phyloP scores from a whole-genome alignment of 2,797 vertebrate species.

The Artibeus jamaicensis region DNA sequence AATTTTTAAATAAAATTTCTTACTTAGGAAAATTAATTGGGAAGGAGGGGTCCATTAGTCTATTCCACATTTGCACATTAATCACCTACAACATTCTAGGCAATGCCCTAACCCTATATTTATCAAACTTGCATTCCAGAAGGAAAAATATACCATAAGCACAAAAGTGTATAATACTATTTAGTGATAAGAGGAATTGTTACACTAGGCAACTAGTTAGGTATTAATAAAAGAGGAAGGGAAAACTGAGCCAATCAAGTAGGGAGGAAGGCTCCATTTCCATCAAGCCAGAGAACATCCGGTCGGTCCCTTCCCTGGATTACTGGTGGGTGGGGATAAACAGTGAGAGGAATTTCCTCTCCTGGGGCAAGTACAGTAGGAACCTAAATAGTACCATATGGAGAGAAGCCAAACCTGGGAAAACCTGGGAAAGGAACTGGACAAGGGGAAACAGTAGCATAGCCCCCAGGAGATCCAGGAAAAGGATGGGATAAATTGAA shows the following conservation, averaged over 20 bases:
- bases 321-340: background rate
- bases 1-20: no score
- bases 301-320: rapidly evolving
- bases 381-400: background rate
- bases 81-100: background rate
- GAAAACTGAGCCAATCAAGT: background rate
- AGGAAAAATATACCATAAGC: background rate
- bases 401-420: background rate
- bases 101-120: background rate
- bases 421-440: no score
- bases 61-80: background rate
- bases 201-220: background rate
- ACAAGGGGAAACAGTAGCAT: no score
- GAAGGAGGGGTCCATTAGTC: background rate
- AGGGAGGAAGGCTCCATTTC: no score
- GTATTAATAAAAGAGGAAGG: background rate
- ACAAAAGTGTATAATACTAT: background rate
- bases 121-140: background rate
- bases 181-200: background rate
- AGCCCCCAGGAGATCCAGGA: no score
- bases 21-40: background rate
- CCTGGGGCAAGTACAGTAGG: background rate
- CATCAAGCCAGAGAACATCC: background rate
- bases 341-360: background rate
- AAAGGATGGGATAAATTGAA: no score